Conservation (phyloP, 2,797 vertebrate species). For the Neosalanx taihuensis region DNA sequence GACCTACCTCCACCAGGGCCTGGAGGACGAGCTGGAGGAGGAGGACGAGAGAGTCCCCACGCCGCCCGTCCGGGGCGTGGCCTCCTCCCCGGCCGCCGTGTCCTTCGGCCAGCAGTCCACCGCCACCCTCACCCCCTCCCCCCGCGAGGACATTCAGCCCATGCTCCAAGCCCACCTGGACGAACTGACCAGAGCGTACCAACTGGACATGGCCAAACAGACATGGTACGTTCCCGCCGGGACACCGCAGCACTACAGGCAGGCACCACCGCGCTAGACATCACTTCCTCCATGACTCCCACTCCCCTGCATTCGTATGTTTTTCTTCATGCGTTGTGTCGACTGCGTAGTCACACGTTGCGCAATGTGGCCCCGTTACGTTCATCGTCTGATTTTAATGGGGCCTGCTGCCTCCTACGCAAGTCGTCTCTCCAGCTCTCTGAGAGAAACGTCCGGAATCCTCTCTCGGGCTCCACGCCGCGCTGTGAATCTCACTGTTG, state of each 20-base stretch:
- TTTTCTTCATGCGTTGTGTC: slow-evolving; percentile 38
- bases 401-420: slow-evolving; percentile 58
- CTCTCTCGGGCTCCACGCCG: slow-evolving; percentile 51
- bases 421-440: slow-evolving; percentile 49
- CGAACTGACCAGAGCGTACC: slow-evolving; percentile 93
- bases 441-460: slow-evolving; percentile 43
- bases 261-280: neutral
- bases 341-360: slow-evolving; percentile 37
- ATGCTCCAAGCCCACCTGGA: slow-evolving; percentile 97
- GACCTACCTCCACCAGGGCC: slow-evolving; percentile 95
- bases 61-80: slow-evolving; percentile 92
- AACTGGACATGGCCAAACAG: slow-evolving; percentile 96
- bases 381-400: slow-evolving; percentile 69
- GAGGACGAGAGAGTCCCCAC: slow-evolving; percentile 97
- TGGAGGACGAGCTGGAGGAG: slow-evolving; percentile 98
- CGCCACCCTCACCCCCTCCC: slow-evolving; percentile 96
- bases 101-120: slow-evolving; percentile 99
- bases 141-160: slow-evolving; percentile 94
- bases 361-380: slow-evolving; percentile 59
- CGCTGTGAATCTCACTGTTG: slow-evolving; percentile 59
- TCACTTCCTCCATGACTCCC: slow-evolving; percentile 39
- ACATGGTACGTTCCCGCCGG: slow-evolving; percentile 77
- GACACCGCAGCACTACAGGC: neutral
- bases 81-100: slow-evolving; percentile 94
- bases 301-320: slow-evolving; percentile 26